A percentile compares a stretch with the other conserved stretches of the same genome.
phyloP scores from a whole-genome alignment of 2,113 vertebrate genomes.

The Rhinogobius similis region DNA sequence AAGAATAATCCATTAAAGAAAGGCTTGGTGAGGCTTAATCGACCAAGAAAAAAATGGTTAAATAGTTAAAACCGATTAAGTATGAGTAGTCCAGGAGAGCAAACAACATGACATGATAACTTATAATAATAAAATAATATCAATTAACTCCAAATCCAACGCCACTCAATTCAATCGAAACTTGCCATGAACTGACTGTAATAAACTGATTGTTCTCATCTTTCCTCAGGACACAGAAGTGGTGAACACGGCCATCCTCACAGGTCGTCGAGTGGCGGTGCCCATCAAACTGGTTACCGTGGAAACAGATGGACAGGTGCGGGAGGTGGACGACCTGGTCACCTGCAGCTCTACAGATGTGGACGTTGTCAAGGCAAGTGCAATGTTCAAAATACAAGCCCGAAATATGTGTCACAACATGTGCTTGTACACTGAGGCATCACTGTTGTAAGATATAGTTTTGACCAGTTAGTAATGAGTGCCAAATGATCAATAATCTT shows the following conservation, averaged over 20 bases:
- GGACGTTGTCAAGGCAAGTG: slow-evolving; percentile 76
- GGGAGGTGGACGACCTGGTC: slow-evolving; percentile 74
- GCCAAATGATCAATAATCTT: background rate
- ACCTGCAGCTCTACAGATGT: slow-evolving; percentile 78
- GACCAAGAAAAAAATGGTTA: too few species aligned
- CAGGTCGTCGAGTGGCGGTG: slow-evolving; percentile 70
- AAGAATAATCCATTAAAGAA: background rate
- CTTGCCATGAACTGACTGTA: background rate
- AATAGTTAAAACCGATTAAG: too few species aligned
- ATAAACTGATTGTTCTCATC: background rate
- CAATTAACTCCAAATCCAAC: background rate
- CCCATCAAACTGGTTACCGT: slow-evolving; percentile 80
- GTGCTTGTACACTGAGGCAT: too few species aligned
- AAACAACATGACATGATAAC: too few species aligned
- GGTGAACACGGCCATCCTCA: slow-evolving; percentile 80
- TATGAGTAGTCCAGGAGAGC: too few species aligned
- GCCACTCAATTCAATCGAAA: background rate
- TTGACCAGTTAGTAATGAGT: too few species aligned
- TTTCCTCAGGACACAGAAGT: slow-evolving; percentile 75
- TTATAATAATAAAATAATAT: too few species aligned
- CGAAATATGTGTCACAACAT: background rate
- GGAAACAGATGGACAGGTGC: slow-evolving; percentile 76
- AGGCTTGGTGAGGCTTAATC: background rate
- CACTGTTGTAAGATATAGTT: too few species aligned
- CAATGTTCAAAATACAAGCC: background rate